Conservation (phyloP, 1,140 invertebrate genomes). For the Calliphora vicina region DNA sequence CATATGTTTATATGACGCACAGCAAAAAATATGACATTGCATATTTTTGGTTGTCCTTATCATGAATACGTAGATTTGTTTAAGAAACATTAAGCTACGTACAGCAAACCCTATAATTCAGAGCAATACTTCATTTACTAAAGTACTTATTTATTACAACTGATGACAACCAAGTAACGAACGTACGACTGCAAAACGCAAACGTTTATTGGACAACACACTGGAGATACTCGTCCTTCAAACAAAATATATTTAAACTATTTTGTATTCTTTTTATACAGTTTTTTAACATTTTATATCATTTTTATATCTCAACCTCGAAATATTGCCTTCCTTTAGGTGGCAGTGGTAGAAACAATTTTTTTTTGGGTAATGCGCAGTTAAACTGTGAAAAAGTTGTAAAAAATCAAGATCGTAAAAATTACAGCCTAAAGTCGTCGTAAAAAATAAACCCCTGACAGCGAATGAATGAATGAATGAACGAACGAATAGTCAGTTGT, state of each 20-base stretch:
- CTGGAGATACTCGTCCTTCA: background rate
- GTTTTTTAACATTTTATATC: background rate
- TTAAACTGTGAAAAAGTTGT: conserved; percentile 19
- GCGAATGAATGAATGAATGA: background rate
- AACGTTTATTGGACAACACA: background rate
- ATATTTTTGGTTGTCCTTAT: no score
- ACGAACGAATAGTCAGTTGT: background rate
- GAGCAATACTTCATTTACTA: background rate
- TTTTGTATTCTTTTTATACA: background rate
- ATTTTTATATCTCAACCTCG: background rate
- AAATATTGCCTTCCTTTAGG: conserved; percentile 21
- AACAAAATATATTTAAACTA: background rate
- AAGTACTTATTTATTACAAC: conserved; percentile 23
- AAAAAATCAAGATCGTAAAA: conserved; percentile 23
- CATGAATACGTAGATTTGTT: no score
- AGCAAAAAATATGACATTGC: no score
- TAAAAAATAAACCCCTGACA: conserved; percentile 24
- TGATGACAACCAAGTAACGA: conserved; percentile 7
- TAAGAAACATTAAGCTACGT: no score
- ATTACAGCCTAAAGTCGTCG: conserved; percentile 15
- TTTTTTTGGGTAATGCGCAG: conserved; percentile 9
- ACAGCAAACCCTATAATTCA: background rate
- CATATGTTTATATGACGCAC: no score
- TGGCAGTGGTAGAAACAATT: background rate
- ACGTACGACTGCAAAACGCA: background rate